Base-by-base conservation (phyloP, 2,797 vertebrate genomes). In the Danio kyathit region DNA sequence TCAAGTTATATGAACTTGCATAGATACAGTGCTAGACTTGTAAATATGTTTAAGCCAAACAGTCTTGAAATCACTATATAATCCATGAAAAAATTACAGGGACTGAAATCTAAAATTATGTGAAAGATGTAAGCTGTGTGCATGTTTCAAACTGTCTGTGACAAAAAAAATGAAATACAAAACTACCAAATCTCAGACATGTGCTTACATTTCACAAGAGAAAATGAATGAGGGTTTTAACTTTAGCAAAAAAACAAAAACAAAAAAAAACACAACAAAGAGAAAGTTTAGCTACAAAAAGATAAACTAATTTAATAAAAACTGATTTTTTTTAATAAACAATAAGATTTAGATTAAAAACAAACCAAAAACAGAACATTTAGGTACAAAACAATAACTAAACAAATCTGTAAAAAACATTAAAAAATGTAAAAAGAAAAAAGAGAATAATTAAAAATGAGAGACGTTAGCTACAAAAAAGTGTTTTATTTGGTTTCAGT, bases 1-100 rank as follows among this genome's bases (percentile, higher is more conserved):
- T 76, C 83, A 85, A 83, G 80, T 82, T 88, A 89, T 89, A 92
- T 91, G 93, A 93, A 92, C 93, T 93, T 94, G 93, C 93, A 94
- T 94, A 94, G 92, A 94, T 88, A 86, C 89, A 93, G 91, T 91
- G 89, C 91, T 91, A 90, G 89, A 92, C 87, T 84, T 88, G 43
- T 17, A 88, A 46, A 70, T 83, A 79, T 83, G 80, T 66, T 80
- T 90, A 91, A 81, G 86, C 79, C 87, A 88, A 88, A 76, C 82
- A 61, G 74, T 80, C 78, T 83, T 46, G 44, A 78, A 66, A 79
- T 86, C 82, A 82, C 79, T 88, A 60, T 82, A 69, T 76, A 64
- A 54, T 87, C 86, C 86, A 82, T 89, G 84, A 56, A 44, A 85
- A 44, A 83, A 80, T 56, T 80, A 84, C 83, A 88, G 57, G 63